Conservation (phyloP, 2,888 invertebrate species). For the Fragum fragum region DNA sequence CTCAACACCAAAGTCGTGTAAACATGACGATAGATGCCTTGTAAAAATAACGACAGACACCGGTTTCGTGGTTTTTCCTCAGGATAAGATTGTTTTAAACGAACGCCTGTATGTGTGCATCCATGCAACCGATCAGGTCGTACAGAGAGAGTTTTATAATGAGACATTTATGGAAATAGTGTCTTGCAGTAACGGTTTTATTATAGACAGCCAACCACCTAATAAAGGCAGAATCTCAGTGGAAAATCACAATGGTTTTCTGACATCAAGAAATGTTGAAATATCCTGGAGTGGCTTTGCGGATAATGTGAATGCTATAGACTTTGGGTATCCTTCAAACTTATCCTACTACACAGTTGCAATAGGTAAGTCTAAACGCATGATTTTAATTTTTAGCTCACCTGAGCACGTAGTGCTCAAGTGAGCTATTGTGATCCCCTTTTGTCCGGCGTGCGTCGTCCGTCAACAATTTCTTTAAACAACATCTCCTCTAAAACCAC, state of each 20-base stretch:
- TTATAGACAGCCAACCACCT: slow-evolving; percentile 40
- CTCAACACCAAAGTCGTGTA: slow-evolving; percentile 30
- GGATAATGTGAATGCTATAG: slow-evolving; percentile 37
- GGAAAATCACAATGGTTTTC: slow-evolving; percentile 25
- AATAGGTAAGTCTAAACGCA: slow-evolving; percentile 15
- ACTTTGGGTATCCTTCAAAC: slow-evolving; percentile 25
- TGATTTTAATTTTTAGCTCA: too few relatives aligned
- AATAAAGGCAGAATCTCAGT: slow-evolving; percentile 27
- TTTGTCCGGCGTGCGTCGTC: too few relatives aligned
- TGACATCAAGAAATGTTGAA: slow-evolving; percentile 8
- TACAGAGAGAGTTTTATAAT: slow-evolving; percentile 28
- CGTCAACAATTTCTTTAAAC: too few relatives aligned
- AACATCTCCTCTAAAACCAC: too few relatives aligned
- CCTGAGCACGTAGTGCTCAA: too few relatives aligned
- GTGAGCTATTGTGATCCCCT: too few relatives aligned
- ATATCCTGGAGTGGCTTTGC: slow-evolving; percentile 44
- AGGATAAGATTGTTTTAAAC: not conserved
- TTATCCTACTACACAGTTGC: not conserved
- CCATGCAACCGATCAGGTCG: slow-evolving; percentile 10
- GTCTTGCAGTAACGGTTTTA: slow-evolving; percentile 53
- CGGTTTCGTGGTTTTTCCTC: slow-evolving; percentile 34
- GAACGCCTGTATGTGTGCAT: slow-evolving; percentile 38
- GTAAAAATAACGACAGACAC: not conserved
- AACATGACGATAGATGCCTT: slow-evolving; percentile 28
- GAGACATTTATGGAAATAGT: slow-evolving; percentile 37